Base-by-base conservation (phyloP, 2,888 invertebrate genomes). In the Andrena haemorrhoa region DNA sequence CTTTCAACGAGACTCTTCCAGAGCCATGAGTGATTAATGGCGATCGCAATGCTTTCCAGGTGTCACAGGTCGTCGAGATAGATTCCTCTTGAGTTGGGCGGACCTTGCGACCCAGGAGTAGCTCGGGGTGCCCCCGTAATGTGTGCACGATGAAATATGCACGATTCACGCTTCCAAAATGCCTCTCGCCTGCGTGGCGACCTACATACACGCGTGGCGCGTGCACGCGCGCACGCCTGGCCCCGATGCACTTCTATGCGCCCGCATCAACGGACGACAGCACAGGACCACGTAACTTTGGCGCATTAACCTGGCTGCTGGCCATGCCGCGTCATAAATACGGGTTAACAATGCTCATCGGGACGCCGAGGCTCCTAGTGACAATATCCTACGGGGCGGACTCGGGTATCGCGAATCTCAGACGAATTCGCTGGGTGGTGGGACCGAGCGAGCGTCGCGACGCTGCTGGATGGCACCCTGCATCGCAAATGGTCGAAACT, bases 281-380 rank as follows among this genome's bases (percentile, higher is more conserved):
- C 63, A 70, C 58, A 53, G 10, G 58, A 61, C 70, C 60, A 72
- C 83, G 78, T 85, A 83, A 83, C 81, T 85, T 89, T 91, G 91
- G 88, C 91, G 89, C 88, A 88, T 90, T 89, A 89, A 83, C 80
- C 86, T 92, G 92, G 92, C 92, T 89, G 76, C 41, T 16, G 72
- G 92, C 92, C 92, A 92, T 85, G 73, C 81, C 80, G 89, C 88
- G 82, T 91, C 89, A 85, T 90, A 91, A 92, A 92, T 90, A 89
- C 82, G 75, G 75, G 77, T 78, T 85, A 91, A 90, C 90, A 88
- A 89, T 83, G 87, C 82, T 84, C 73, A 76, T 60, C 79, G 53
- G 74, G 60, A 26, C 56, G 49, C 75, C 41, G 69, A 73, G 80
- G 70, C n/a, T 64, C 10, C 23, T 2, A 56, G 64, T 49, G 79